Base-by-base conservation (phyloP, 2,113 vertebrate species). In the Salvator merianae region DNA sequence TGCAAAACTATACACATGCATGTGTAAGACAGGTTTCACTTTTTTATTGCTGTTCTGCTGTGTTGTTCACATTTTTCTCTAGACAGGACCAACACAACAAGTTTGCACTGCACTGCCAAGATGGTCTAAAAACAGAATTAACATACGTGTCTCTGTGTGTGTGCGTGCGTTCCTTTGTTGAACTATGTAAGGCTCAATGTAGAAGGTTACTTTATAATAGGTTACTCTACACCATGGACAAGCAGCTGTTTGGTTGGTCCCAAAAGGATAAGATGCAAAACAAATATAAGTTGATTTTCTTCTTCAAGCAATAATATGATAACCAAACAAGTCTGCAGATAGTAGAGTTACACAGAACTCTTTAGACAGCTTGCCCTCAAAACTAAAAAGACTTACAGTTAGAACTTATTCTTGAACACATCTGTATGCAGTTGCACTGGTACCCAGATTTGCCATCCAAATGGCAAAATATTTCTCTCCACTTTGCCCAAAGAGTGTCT, bases 11-110 rank as follows among this genome's bases (percentile, higher is more conserved):
- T 20, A 79, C 93, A 93, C 92, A 94, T 93, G 95, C 91, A 92
- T 89, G 89, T 88, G 89, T 95, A 91, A 95, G 92, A 95, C 82
- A 90, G 91, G 88, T 94, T 94, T 95, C 92, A 88, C 92, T 91
- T 91, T 94, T 95, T 95, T 97, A 96, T 97, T 97, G 96, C 96
- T 97, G 92, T 94, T 93, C 93, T 92, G 95, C 91, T 90, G 91
- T 88, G 94, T 94, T 88, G 90, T 91, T 73, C 81, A 62, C 70
- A 93, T 91, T 92, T 88, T 90, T 94, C 93, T 87, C 88, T 26
- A 66, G 88, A 91, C 83, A 79, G 87, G 91, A 92, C 90, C 7
- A 69, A 90, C 93, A 86, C 16, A 70, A 89, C 92, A 85, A 81
- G 89, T 93, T 93, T 81, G 93, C 83, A 74, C 92, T 80, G 14